These are phyloP conservation scores for Tillus elongatus DNA, from an alignment of 2,888 invertebrate genomes.

Conservation along the genomic window DNA sequence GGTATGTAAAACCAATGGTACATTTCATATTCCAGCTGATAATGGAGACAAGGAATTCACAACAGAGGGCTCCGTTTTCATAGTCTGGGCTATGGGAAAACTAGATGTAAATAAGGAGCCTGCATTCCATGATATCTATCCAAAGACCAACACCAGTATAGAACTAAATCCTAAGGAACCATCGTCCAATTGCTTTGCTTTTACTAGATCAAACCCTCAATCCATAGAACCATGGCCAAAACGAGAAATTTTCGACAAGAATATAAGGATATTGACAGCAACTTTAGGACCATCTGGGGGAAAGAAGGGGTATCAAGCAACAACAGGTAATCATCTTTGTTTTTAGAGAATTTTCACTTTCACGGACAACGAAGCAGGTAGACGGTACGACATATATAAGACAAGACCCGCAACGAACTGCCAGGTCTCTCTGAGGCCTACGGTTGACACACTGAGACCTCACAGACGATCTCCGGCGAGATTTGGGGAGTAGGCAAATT, in stretches of 20 bases:
- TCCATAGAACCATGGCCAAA: conserved; percentile 48
- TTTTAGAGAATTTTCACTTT: background rate
- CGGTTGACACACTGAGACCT: too few species aligned
- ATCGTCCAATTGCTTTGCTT: conserved; percentile 63
- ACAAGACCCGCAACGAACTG: too few species aligned
- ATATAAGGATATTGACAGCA: conserved; percentile 70
- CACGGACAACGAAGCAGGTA: too few species aligned
- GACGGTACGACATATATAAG: too few species aligned
- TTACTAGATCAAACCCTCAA: conserved; percentile 45
- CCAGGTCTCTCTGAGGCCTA: too few species aligned
- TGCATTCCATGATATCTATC: conserved; percentile 73
- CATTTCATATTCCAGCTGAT: conserved; percentile 51
- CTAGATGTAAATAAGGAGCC: conserved; percentile 71
- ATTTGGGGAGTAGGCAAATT: too few species aligned
- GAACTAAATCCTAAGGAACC: conserved; percentile 57
- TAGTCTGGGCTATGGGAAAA: conserved; percentile 79
- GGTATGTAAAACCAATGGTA: background rate
- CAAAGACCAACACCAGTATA: conserved; percentile 58
- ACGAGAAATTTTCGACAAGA: conserved; percentile 55
- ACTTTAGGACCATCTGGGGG: conserved; percentile 80
- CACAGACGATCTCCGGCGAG: too few species aligned
- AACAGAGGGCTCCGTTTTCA: conserved; percentile 49
- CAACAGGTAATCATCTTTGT: conserved; percentile 46
- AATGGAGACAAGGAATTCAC: conserved; percentile 64
- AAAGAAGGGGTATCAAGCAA: conserved; percentile 64